Conservation (phyloP, 2,888 invertebrate species). For the Macrophya annulata region DNA sequence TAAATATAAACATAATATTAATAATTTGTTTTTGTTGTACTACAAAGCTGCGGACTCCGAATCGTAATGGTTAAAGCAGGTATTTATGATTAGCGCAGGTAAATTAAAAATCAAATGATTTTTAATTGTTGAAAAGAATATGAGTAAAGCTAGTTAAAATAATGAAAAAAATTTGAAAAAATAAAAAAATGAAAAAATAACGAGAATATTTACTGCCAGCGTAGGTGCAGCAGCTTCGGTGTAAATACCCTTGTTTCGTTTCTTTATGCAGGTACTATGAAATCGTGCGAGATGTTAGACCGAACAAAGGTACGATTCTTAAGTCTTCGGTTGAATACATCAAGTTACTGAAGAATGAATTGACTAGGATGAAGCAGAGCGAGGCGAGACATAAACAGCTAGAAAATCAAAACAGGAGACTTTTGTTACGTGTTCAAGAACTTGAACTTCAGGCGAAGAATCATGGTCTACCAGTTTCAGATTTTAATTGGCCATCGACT, state of each 20-base stretch:
- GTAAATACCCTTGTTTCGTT: neutral
- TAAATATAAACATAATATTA: neutral
- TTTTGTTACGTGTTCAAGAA: conserved; percentile 91
- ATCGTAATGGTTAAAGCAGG: conserved; percentile 10
- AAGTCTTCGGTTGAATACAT: conserved; percentile 99
- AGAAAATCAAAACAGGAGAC: conserved; percentile 91
- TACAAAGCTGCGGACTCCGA: conserved; percentile 37
- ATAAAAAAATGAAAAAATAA: neutral
- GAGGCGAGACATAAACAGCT: conserved; percentile 90
- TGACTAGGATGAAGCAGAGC: conserved; percentile 88
- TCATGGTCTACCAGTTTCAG: conserved; percentile 86
- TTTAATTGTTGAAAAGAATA: neutral
- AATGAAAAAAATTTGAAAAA: neutral
- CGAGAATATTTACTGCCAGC: conserved; percentile 5
- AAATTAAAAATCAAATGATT: neutral
- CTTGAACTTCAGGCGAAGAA: conserved; percentile 89
- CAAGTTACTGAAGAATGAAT: conserved; percentile 88
- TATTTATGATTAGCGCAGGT: conserved; percentile 35
- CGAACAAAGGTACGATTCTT: conserved; percentile 98
- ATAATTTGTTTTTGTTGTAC: conserved; percentile 28
- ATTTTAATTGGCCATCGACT: conserved; percentile 81
- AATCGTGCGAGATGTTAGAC: conserved; percentile 92
- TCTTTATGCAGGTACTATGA: conserved; percentile 86
- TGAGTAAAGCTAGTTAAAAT: neutral
- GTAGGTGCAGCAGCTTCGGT: conserved; percentile 18